Evolutionary conservation across 2,113 vertebrate species (phyloP), one percentile per base, ranked within the genome.

Genomic region (Oncorhynchus clarkii): DNA sequence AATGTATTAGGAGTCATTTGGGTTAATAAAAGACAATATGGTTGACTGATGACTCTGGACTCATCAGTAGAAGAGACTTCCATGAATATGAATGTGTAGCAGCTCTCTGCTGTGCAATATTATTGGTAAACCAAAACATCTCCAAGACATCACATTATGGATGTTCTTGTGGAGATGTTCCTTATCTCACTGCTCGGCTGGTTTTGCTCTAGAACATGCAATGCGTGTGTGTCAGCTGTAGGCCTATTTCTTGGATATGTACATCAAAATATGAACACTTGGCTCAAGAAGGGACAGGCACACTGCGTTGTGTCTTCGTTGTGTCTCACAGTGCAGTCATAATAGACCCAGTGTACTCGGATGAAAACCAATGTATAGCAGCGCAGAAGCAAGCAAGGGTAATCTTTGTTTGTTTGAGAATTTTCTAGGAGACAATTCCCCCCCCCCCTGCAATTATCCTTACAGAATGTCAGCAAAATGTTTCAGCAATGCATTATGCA

Each of bases 271-370:
- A 85, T 82, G 87, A 79, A 82, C 87, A 79, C 86, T 68, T 39
- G 67, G 31, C 85, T 86, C 87, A 77, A 74, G 51, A 73, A 80
- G 88, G 84, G 87, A 89, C 85, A 84, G 84, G 87, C 88, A 82
- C 78, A 68, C 82, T 85, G 39, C 39, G 9, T 45, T 45, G 57
- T 86, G 86, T 88, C 84, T 87, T 84, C 90, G 84, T 88, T 89
- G 90, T 82, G 86, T 90, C 93, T 94, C 93, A 93, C 93, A 94
- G 93, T 94, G 93, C 92, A 93, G 93, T 93, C 94, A 93, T 89
- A 93, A 89, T 82, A 92, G 91, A 91, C 92, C 92, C 93, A 94
- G 93, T 94, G 93, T 94, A 92, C 90, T 93, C 89, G 71, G 88
- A 92, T 89, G 88, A 76, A 88, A 89, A 82, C 85, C 89, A 82